Evolutionary conservation across 2,797 vertebrate species (phyloP), one percentile per base, ranked within the genome.

Genomic region (Acipenser transmontanus): DNA sequence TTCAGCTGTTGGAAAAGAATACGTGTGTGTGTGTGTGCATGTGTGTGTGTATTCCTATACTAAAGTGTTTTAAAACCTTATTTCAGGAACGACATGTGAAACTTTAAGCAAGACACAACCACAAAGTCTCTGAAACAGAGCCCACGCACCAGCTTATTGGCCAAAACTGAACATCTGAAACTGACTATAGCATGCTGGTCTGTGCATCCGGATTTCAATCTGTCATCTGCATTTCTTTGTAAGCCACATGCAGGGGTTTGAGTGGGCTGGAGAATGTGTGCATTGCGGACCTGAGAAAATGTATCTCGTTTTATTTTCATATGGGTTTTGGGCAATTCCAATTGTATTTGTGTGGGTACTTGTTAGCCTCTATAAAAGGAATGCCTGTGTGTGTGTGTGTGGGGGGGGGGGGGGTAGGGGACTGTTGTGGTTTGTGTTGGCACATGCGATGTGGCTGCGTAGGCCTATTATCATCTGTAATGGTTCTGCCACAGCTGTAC

Each of bases 101-200:
- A 34, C 34, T 34, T 34, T 34, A 34, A 34, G 34, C 34, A 4
- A 34, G 34, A 34, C 34, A 34, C 34, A 34, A 34, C 34, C 3
- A 34, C 2, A 34, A 34, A 34, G 34, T 34, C 34, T 34, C 34
- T 34, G 34, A 34, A 34, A 34, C 4, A 34, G 34, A 0, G 2
- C 34, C 34, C 34, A 34, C 34, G 4, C 34, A 34, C 34, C 34
- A 34, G 34, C 34, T 34, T 34, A 34, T 34, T 34, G 34, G 34
- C 34, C 34, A 34, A 34, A 34, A 34, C 34, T 34, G 34, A 34
- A 4, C 34, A 34, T 34, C 34, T 34, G 34, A 34, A 34, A 34
- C 34, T 34, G 34, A 34, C 69, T 34, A 50, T 74, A 66, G 52
- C 47, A 71, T 73, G 77, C 68, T 74, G 74, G 78, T 74, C 72